A percentile compares a stretch with the other conserved stretches of the same genome.
Evolutionary conservation across 2,797 vertebrate genomes (phyloP).

Genomic region (Luscinia luscinia): DNA sequence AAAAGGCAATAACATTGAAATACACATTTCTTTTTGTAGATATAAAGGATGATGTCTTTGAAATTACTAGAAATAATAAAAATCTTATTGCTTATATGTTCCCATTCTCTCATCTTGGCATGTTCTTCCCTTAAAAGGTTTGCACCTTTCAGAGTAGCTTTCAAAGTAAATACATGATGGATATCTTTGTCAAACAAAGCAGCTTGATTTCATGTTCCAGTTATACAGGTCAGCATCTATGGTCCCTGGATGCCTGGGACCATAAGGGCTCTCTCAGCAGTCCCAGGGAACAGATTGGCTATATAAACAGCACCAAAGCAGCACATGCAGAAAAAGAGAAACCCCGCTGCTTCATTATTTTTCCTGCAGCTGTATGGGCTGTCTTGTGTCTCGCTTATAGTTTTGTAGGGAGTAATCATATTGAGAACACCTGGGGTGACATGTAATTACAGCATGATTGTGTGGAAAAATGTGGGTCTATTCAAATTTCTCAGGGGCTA

Average conservation of each 20-base stretch:
- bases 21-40: background rate
- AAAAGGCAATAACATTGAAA: background rate
- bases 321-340: conserved; percentile 11
- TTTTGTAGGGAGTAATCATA: conserved; percentile 69
- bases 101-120: background rate
- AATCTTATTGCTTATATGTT: background rate
- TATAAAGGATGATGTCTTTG: background rate
- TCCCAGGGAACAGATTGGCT: conserved; percentile 62
- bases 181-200: conserved; percentile 46
- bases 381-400: conserved; percentile 11
- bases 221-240: conserved; percentile 45
- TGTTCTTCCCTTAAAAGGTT: background rate
- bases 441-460: conserved; percentile 73
- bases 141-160: background rate
- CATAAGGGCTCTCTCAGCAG: conserved; percentile 53
- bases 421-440: conserved; percentile 71
- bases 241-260: conserved; percentile 19
- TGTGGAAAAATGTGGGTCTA: conserved; percentile 69
- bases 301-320: conserved; percentile 55
- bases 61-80: background rate
- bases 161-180: conserved; percentile 27
- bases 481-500: conserved; percentile 69
- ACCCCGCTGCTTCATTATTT: conserved; percentile 63
- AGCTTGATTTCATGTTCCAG: conserved; percentile 19
- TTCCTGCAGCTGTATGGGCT: conserved; percentile 49